Percentiles rank a stretch among this genome's conserved stretches.
phyloP scores from a whole-genome alignment of 2,113 vertebrate genomes.

The Toxotes jaculatrix region DNA sequence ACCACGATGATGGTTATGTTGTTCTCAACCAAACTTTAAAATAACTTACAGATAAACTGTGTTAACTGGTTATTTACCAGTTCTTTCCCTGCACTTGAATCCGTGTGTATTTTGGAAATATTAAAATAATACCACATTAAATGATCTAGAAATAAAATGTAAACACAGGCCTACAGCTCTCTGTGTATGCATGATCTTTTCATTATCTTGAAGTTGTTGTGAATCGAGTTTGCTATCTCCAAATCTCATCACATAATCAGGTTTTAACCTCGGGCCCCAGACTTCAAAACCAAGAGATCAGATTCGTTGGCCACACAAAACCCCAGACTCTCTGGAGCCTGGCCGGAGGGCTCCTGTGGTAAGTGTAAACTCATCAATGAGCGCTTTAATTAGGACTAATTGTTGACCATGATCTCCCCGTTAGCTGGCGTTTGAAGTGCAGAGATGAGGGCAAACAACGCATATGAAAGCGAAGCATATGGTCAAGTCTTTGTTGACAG shows the following conservation, averaged over 20 bases:
- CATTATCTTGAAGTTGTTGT: background rate
- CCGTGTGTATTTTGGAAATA: background rate
- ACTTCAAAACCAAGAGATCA: conserved; percentile 54
- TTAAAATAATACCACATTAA: background rate
- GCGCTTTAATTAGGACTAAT: conserved; percentile 84
- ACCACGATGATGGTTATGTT: background rate
- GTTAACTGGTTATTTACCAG: background rate
- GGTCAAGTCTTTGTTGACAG: conserved; percentile 20
- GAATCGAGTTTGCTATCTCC: conserved; percentile 33
- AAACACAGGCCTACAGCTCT: background rate
- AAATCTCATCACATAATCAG: conserved; percentile 50
- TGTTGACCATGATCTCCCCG: conserved; percentile 87
- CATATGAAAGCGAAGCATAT: conserved; percentile 65
- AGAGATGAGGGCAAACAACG: conserved; percentile 73
- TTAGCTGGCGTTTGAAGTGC: conserved; percentile 90
- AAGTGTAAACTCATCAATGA: conserved; percentile 86
- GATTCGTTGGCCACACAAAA: conserved; percentile 60
- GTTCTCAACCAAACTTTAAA: background rate
- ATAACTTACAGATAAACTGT: background rate
- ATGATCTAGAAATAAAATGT: background rate
- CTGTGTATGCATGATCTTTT: background rate
- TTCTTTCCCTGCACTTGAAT: too few species aligned
- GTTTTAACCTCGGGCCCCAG: conserved; percentile 21
- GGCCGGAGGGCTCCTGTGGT: conserved; percentile 67
- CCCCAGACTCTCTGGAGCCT: conserved; percentile 90